Percentiles rank a stretch among this genome's conserved stretches.
These are phyloP conservation scores for Aphidius ervi DNA, from an alignment of 1,140 invertebrate species.

Conservation along the genomic window DNA sequence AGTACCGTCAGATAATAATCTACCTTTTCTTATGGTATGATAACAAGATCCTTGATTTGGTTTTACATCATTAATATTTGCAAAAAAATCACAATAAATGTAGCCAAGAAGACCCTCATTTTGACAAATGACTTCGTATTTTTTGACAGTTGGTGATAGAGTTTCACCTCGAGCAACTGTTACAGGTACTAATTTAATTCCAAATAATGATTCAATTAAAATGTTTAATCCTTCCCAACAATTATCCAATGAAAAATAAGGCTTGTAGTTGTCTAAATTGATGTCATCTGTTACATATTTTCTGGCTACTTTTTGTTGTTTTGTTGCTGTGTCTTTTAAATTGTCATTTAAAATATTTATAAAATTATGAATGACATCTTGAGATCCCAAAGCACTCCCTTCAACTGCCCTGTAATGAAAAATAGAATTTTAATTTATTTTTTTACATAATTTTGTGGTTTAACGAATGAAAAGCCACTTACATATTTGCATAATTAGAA, in stretches of 20 bases:
- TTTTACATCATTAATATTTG: constrained; percentile 69
- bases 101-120: constrained; percentile 78
- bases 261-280: constrained; percentile 41
- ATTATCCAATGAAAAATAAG: constrained; percentile 89
- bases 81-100: constrained; percentile 97
- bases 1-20: constrained; percentile 68
- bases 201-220: constrained; percentile 76
- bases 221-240: constrained; percentile 95
- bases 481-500: constrained; percentile 79
- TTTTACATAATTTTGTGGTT: constrained; percentile 13
- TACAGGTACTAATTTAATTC: constrained; percentile 71
- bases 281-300: no score
- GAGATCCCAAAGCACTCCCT: constrained; percentile 78
- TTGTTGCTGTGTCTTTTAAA: constrained; percentile 60
- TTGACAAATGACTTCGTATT: constrained; percentile 78
- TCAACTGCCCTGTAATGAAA: constrained; percentile 67
- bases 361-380: constrained; percentile 75
- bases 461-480: constrained; percentile 19
- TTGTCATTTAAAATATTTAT: constrained; percentile 70
- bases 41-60: constrained; percentile 93
- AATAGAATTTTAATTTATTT: constrained; percentile 10
- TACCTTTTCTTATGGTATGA: constrained; percentile 94
- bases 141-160: constrained; percentile 84
- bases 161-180: constrained; percentile 65
- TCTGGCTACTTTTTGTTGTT: constrained; percentile 54